phyloP scores from a whole-genome alignment of 2,797 vertebrate species.

The Betta splendens region DNA sequence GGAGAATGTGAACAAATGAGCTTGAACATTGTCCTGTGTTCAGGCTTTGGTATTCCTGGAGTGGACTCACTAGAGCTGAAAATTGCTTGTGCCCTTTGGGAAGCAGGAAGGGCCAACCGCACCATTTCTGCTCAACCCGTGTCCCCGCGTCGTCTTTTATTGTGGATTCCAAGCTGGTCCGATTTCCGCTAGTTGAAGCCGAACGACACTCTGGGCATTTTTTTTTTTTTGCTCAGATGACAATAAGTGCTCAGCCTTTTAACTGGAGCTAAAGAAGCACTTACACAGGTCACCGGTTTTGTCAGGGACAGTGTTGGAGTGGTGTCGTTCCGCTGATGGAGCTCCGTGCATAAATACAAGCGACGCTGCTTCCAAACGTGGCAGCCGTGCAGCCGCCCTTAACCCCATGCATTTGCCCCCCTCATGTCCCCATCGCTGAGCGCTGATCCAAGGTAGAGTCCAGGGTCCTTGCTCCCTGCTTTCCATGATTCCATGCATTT shows the following conservation, averaged over 20 bases:
- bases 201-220: not conserved
- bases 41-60: slow-evolving; percentile 69
- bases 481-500: slow-evolving; percentile 68
- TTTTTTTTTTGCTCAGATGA: slow-evolving; percentile 16
- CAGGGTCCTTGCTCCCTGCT: slow-evolving; percentile 46
- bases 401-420: slow-evolving; percentile 41
- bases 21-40: slow-evolving; percentile 75
- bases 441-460: slow-evolving; percentile 64
- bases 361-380: slow-evolving; percentile 19
- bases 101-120: slow-evolving; percentile 53
- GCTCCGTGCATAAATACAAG: slow-evolving; percentile 9
- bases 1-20: slow-evolving; percentile 72
- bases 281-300: slow-evolving; percentile 15
- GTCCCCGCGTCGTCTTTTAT: slow-evolving; percentile 39
- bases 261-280: slow-evolving; percentile 19
- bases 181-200: slow-evolving; percentile 10
- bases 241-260: slow-evolving; percentile 5
- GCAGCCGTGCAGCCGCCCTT: slow-evolving; percentile 28
- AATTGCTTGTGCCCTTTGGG: slow-evolving; percentile 79
- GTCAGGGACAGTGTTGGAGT: slow-evolving; percentile 27
- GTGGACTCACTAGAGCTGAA: slow-evolving; percentile 82
- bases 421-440: slow-evolving; percentile 49
- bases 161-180: slow-evolving; percentile 22
- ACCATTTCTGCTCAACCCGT: slow-evolving; percentile 42
- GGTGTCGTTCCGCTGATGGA: not conserved